phyloP scores from a whole-genome alignment of 2,113 vertebrate genomes.

The Morone chrysops region DNA sequence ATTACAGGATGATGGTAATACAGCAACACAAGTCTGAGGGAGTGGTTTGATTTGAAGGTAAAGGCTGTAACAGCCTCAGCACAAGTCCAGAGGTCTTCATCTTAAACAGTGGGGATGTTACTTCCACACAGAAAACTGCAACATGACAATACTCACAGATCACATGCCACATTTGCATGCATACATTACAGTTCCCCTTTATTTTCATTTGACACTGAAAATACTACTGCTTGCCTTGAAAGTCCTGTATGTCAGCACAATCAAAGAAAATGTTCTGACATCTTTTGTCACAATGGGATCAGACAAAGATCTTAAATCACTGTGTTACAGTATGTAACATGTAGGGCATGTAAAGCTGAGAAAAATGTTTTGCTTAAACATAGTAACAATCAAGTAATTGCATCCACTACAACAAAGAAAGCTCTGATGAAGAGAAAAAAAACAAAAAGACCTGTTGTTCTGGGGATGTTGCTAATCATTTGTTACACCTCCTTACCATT shows the following conservation, averaged over 20 bases:
- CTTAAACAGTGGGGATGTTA: slow-evolving; percentile 28
- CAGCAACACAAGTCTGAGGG: neutral
- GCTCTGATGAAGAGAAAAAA: slow-evolving; percentile 23
- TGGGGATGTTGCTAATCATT: slow-evolving; percentile 42
- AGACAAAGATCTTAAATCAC: slow-evolving; percentile 24
- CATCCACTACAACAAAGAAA: slow-evolving; percentile 22
- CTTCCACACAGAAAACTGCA: slow-evolving; percentile 15
- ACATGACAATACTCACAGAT: slow-evolving; percentile 22
- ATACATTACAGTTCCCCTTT: slow-evolving; percentile 28
- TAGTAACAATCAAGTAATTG: slow-evolving; percentile 32
- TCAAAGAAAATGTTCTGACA: neutral
- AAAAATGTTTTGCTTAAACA: slow-evolving; percentile 16
- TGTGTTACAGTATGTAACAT: neutral
- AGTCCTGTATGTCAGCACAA: slow-evolving; percentile 16
- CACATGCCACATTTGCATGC: slow-evolving; percentile 39
- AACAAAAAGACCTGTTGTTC: slow-evolving; percentile 17
- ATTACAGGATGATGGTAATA: neutral
- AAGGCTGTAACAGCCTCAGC: neutral
- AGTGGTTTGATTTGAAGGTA: neutral
- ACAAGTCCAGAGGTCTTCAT: slow-evolving; percentile 3
- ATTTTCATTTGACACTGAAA: slow-evolving; percentile 29
- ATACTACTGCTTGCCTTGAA: slow-evolving; percentile 7
- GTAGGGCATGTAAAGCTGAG: neutral
- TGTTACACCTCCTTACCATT: slow-evolving; percentile 42
- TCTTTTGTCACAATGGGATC: slow-evolving; percentile 14